Conservation (phyloP, 2,888 invertebrate species). For the Pristionchus exspectatus region DNA sequence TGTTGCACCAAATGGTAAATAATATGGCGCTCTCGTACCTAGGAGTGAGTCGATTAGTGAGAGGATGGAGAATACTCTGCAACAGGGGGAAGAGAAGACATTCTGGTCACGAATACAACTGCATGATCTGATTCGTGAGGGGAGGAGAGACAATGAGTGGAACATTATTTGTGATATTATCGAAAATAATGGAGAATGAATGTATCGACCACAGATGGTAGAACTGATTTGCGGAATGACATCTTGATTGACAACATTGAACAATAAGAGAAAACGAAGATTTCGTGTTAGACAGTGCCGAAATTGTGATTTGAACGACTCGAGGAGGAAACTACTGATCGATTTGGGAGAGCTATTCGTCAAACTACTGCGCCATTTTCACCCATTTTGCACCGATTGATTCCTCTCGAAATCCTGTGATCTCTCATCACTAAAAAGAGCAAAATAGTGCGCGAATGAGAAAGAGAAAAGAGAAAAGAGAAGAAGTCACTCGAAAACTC, state of each 20-base stretch:
- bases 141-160: neutral
- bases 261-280: neutral
- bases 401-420: constrained; percentile 36
- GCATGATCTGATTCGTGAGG: neutral
- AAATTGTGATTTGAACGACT: constrained; percentile 14
- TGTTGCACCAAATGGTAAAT: constrained; percentile 7
- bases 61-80: neutral
- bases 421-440: neutral
- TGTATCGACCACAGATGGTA: neutral
- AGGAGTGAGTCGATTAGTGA: neutral
- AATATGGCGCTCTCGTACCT: neutral
- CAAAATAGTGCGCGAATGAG: neutral
- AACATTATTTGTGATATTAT: neutral
- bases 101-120: neutral
- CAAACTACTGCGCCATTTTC: constrained; percentile 21
- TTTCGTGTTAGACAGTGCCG: constrained; percentile 17
- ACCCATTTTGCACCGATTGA: constrained; percentile 46
- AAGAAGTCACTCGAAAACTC: constrained; percentile 37
- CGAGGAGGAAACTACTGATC: constrained; percentile 12
- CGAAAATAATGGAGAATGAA: neutral
- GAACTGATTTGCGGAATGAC: neutral
- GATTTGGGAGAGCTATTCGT: constrained; percentile 31
- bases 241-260: neutral
- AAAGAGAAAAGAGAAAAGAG: constrained; percentile 1
- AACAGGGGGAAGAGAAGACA: neutral